phyloP scores from a whole-genome alignment of 2,888 invertebrate species.

The Neelides folsomi region DNA sequence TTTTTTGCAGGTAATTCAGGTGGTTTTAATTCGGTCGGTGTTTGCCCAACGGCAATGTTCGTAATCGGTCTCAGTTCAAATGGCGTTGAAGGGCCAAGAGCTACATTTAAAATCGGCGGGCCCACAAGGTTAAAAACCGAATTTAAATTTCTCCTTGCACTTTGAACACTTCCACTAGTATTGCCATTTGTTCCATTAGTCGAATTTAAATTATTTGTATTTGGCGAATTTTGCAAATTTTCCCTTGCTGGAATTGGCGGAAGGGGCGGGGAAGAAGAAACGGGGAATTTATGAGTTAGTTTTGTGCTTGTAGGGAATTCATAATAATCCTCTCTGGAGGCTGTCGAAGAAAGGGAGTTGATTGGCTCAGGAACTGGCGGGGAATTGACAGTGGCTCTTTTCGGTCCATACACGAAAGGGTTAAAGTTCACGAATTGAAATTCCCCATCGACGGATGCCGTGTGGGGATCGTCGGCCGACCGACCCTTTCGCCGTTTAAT shows the following conservation, averaged over 20 bases:
- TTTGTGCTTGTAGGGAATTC: slow-evolving; percentile 33
- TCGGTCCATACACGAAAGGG: slow-evolving; percentile 34
- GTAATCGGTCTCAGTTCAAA: too few species aligned
- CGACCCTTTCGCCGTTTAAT: slow-evolving; percentile 34
- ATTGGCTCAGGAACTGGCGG: slow-evolving; percentile 12
- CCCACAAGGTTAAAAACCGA: background rate
- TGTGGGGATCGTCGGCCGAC: slow-evolving; percentile 3
- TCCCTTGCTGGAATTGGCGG: background rate
- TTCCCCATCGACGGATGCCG: slow-evolving; percentile 35
- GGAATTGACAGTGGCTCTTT: background rate
- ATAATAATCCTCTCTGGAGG: slow-evolving; percentile 29
- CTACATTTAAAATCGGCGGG: too few species aligned
- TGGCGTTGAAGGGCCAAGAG: too few species aligned
- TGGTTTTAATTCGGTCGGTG: too few species aligned
- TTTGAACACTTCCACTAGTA: background rate
- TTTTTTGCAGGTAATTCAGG: too few species aligned
- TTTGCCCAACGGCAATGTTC: too few species aligned
- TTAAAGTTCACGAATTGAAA: slow-evolving; percentile 39
- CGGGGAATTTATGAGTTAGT: slow-evolving; percentile 9
- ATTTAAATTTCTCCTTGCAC: background rate
- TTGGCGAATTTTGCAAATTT: background rate
- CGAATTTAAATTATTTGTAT: background rate
- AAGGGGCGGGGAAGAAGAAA: background rate
- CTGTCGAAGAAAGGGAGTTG: slow-evolving; percentile 1
- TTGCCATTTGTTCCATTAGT: background rate